Percentiles rank a stretch among this genome's conserved stretches.
Conservation (phyloP, 2,113 vertebrate species). For the Lepus europaeus region DNA sequence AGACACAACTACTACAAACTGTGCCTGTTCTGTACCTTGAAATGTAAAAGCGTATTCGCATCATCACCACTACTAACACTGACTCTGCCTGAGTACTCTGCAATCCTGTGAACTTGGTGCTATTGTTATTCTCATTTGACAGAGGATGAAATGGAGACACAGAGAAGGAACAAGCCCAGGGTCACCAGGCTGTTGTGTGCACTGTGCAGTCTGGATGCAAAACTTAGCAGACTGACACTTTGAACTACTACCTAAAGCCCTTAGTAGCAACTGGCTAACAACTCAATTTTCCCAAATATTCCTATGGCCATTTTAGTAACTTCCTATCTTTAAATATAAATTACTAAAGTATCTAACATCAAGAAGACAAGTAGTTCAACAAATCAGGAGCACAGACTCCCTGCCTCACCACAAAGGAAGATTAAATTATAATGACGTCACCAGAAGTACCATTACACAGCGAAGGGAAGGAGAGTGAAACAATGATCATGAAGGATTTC, state of each 20-base stretch:
- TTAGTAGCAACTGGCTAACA: background rate
- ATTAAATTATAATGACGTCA: background rate
- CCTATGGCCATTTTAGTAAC: background rate
- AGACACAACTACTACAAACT: background rate
- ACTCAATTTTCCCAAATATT: background rate
- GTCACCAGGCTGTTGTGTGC: too few species aligned
- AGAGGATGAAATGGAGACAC: background rate
- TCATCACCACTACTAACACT: background rate
- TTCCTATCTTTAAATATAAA: too few species aligned
- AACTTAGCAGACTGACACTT: background rate
- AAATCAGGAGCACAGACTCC: background rate
- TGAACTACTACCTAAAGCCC: background rate
- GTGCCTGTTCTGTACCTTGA: rapidly evolving
- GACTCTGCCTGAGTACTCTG: background rate
- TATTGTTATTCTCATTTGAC: background rate
- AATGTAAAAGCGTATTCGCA: background rate
- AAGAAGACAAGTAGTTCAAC: background rate
- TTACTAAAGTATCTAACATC: background rate
- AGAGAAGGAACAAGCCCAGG: background rate
- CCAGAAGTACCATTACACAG: background rate
- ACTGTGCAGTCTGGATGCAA: background rate
- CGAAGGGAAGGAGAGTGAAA: background rate
- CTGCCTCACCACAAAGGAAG: background rate
- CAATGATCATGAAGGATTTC: background rate
- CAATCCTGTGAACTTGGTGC: background rate